These are phyloP conservation scores for Cheirogaleus major DNA, from an alignment of 2,797 vertebrate genomes.

Conservation along the genomic window DNA sequence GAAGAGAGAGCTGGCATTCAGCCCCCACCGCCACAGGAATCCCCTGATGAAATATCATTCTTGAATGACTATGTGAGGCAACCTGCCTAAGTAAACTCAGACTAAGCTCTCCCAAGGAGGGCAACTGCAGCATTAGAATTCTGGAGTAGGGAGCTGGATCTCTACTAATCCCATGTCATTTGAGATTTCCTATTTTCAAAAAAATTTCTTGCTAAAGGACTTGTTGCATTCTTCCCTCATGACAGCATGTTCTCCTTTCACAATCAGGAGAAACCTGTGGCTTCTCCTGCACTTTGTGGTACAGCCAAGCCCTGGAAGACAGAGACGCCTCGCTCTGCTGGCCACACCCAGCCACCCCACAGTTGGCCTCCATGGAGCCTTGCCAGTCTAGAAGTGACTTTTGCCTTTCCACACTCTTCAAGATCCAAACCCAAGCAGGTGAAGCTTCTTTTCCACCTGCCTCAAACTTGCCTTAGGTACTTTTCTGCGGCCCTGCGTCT, in stretches of 20 bases:
- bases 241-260: not conserved
- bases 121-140: not conserved
- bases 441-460: not conserved
- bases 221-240: too few relatives aligned
- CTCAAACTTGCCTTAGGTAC: not conserved
- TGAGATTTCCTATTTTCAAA: not conserved
- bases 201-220: not conserved
- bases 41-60: not conserved
- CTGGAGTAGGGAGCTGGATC: not conserved
- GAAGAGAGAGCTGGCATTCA: not conserved
- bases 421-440: not conserved
- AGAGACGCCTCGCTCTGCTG: not conserved
- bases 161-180: not conserved
- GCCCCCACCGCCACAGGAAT: too few relatives aligned
- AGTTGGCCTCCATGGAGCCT: not conserved
- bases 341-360: accelerated
- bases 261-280: not conserved
- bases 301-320: not conserved
- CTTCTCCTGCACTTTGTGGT: not conserved
- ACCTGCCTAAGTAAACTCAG: not conserved
- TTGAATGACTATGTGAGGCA: not conserved
- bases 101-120: not conserved
- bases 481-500: not conserved
- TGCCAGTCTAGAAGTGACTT: not conserved
- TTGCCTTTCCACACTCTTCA: not conserved